Evolutionary conservation across 2,797 vertebrate species (phyloP), one percentile per base, ranked within the genome.

Genomic region (Pseudotriccus pelzelni): DNA sequence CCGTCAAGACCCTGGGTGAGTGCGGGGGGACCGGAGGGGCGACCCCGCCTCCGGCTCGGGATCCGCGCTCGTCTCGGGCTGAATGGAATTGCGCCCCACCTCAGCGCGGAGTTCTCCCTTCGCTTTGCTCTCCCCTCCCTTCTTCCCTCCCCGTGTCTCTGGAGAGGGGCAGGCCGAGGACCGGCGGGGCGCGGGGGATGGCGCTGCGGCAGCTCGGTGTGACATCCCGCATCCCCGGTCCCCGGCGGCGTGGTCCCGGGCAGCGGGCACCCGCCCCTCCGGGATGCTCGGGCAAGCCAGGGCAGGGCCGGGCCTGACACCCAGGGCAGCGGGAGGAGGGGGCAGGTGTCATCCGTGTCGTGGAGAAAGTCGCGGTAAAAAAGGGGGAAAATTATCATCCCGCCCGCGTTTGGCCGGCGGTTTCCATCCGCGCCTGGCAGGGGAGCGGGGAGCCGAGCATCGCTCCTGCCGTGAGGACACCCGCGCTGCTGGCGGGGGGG

Each of bases 1-100:
- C 99, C 2, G 99, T 99, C 94, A 99, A 99, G 93, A 99, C 99
- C 21, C 95, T 99, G 90, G 99, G 99, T 99, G 97, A 99, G 99
- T 91, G 32, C 18, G 22, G 60, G 58, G 18, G 11, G 50, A 30
- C 30, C 14, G 9, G n/a, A 12, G 32, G 17, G 10, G 12, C 11
- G n/a, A 28, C 30, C 32, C 30, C 30, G 23, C 64, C 53, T 34
- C 9, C 49, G 68, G 60, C 25, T 49, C 5, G 52, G 68, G 39
- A 23, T 80, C 69, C 73, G 46, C 46, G 28, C 62, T 76, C 44
- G 50, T 17, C 28, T 30, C 50, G 28, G 32, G 53, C 12, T n/a
- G 47, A 62, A 75, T 43, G 86, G 41, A n/a, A 28, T 28, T 20
- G 86, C 53, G 28, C 37, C 27, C n/a, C 14, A 5, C 9, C 46